Evolutionary conservation across 2,113 vertebrate species (phyloP).

Genomic region (Arvicanthis niloticus): DNA sequence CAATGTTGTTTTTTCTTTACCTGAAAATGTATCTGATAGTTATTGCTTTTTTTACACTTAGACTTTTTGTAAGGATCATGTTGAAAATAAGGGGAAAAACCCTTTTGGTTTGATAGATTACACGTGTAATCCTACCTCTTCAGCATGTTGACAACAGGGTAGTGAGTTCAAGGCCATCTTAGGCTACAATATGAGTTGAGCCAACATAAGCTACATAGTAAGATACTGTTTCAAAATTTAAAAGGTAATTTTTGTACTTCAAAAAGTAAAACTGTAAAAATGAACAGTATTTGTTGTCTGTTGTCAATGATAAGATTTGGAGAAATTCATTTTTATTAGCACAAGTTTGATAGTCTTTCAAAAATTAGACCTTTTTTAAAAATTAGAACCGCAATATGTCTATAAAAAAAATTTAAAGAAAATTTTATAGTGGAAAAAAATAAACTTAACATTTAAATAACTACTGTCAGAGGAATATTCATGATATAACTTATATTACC

Average conservation of each 20-base stretch:
- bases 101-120: background rate
- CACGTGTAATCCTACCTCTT: background rate
- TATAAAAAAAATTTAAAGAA: background rate
- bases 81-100: background rate
- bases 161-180: background rate
- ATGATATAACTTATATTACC: slow-evolving; percentile 42
- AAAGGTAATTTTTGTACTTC: background rate
- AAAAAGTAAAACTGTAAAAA: background rate
- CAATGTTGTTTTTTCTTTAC: background rate
- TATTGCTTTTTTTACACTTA: background rate
- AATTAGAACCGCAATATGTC: background rate
- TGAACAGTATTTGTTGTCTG: background rate
- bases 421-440: background rate
- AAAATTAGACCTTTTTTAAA: background rate
- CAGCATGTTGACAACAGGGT: too few relatives aligned
- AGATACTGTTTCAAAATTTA: background rate
- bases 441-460: too few relatives aligned
- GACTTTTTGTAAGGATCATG: background rate
- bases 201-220: too few relatives aligned
- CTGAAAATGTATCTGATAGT: background rate
- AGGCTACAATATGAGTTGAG: background rate
- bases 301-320: background rate
- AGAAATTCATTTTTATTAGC: background rate
- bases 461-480: background rate
- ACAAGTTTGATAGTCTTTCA: background rate